Percentiles rank a stretch among this genome's conserved stretches.
phyloP scores from a whole-genome alignment of 2,797 vertebrate genomes.

The Tragelaphus eurycerus region DNA sequence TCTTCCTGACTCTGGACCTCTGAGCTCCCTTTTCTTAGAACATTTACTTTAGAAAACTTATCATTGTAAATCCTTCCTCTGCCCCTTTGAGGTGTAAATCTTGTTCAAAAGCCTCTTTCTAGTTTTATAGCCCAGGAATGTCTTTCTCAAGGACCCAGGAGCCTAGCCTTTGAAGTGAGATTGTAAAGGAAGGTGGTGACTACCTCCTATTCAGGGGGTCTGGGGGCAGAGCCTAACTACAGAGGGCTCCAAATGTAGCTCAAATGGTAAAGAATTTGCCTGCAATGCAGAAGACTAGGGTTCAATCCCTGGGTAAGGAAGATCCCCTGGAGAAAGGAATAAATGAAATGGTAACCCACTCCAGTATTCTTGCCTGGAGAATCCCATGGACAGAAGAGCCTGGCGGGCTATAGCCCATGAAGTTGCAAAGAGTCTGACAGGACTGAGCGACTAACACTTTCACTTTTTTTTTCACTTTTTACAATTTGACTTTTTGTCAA shows the following conservation, averaged over 20 bases:
- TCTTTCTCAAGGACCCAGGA: not conserved
- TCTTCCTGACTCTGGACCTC: not conserved
- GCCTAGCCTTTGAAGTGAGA: not conserved
- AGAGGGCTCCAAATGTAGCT: not conserved
- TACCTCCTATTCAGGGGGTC: not conserved
- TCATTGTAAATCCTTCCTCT: not conserved
- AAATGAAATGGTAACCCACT: not conserved
- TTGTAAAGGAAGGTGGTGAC: not conserved
- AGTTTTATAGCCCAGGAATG: not conserved
- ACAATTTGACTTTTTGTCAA: not conserved
- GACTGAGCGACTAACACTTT: not conserved
- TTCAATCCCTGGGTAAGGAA: not conserved
- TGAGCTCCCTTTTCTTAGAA: not conserved
- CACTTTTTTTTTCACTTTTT: not conserved
- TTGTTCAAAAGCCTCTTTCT: not conserved
- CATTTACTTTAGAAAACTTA: not conserved
- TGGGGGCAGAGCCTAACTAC: not conserved
- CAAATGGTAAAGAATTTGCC: not conserved
- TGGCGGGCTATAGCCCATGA: rapidly evolving
- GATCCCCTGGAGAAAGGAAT: not conserved
- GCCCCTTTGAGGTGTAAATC: not conserved
- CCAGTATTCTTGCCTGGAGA: not conserved
- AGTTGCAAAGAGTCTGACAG: not conserved
- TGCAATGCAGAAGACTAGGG: not conserved
- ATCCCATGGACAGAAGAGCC: not conserved